Percentiles rank a stretch among this genome's conserved stretches.
Evolutionary conservation across 2,888 invertebrate genomes (phyloP).

Genomic region (Lasioglossum leucozonium): DNA sequence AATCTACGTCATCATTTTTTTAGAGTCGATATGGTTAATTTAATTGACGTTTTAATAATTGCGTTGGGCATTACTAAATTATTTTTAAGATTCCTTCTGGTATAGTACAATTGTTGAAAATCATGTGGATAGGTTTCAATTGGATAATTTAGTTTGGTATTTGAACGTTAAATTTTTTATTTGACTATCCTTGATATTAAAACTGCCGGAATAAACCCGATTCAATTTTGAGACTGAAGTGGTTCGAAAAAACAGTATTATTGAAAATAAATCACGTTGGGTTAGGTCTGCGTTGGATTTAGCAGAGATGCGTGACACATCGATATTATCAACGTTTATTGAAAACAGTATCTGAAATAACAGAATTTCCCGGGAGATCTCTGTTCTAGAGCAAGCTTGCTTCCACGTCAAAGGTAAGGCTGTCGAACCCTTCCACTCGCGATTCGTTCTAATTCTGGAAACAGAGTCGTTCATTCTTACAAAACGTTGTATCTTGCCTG

Average conservation of each 20-base stretch:
- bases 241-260: neutral
- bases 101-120: no score
- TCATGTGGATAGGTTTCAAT: no score
- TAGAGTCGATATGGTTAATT: no score
- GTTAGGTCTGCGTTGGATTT: no score
- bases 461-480: no score
- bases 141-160: no score
- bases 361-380: conserved; percentile 49
- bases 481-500: neutral
- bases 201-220: neutral
- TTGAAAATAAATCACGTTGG: neutral
- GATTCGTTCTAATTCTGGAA: neutral
- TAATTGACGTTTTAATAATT: no score
- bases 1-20: no score
- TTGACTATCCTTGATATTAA: no score
- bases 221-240: neutral
- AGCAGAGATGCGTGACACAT: neutral
- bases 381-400: conserved; percentile 11
- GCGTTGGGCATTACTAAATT: no score
- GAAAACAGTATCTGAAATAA: neutral
- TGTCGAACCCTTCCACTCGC: neutral
- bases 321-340: neutral
- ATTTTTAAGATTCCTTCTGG: no score
- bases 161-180: no score
- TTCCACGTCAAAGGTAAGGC: conserved; percentile 22